Conservation (phyloP, 2,888 invertebrate genomes). For the Hypomecis punctinalis region DNA sequence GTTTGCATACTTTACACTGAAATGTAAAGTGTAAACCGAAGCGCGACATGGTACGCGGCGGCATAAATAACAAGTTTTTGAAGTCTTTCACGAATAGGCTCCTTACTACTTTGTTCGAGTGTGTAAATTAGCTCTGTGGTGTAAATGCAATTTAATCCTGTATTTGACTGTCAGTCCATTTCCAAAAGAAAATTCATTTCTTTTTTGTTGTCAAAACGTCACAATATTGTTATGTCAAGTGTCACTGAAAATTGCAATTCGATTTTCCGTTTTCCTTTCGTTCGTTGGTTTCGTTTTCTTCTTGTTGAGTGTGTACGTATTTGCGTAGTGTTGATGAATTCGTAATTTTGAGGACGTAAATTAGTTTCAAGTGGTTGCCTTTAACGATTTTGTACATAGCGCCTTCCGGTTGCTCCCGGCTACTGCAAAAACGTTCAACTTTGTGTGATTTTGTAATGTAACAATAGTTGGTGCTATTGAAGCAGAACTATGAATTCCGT, state of each 20-base stretch:
- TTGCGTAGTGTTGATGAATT: conserved; percentile 12
- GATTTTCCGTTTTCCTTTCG: conserved; percentile 21
- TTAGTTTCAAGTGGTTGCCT: conserved; percentile 9
- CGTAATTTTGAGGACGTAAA: conserved; percentile 8
- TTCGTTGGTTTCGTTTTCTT: conserved; percentile 20
- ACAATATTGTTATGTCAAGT: background rate
- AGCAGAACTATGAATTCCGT: conserved; percentile 61
- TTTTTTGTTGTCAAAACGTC: background rate
- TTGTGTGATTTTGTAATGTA: conserved; percentile 16
- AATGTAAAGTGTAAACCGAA: too few species aligned
- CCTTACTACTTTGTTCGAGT: too few species aligned
- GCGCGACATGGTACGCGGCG: too few species aligned
- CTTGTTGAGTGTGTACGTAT: conserved; percentile 16
- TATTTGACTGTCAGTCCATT: too few species aligned
- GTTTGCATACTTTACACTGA: too few species aligned
- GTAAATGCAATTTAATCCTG: too few species aligned
- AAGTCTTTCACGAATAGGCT: too few species aligned
- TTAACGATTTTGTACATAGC: conserved; percentile 3
- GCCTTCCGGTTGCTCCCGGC: background rate
- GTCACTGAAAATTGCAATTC: conserved; percentile 10
- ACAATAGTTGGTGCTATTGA: conserved; percentile 18
- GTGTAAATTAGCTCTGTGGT: too few species aligned
- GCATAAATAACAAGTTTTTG: too few species aligned
- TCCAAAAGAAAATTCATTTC: too few species aligned
- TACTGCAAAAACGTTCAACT: conserved; percentile 5